Conservation (phyloP, 2,797 vertebrate species). For the Selene dorsalis region DNA sequence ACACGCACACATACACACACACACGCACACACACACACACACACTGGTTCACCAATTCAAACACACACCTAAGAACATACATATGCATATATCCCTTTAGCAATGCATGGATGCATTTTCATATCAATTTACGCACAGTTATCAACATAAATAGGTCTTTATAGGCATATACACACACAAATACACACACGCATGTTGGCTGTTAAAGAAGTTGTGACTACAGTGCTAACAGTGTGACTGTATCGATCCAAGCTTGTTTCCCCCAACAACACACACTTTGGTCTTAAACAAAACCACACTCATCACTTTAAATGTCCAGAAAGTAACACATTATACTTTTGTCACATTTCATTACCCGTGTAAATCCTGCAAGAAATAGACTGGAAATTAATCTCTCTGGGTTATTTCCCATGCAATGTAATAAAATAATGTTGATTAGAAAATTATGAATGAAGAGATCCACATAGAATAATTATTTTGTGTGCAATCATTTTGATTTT, state of each 20-base stretch:
- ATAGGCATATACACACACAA: slow-evolving; percentile 1
- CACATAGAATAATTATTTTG: not conserved
- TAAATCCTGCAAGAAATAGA: slow-evolving; percentile 1
- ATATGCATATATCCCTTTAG: slow-evolving; percentile 34
- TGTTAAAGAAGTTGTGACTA: slow-evolving; percentile 62
- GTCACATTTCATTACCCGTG: slow-evolving; percentile 1
- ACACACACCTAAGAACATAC: slow-evolving; percentile 29
- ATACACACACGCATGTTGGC: not conserved
- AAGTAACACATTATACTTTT: slow-evolving; percentile 21
- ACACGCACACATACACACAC: slow-evolving; percentile 21
- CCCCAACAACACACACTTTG: slow-evolving; percentile 48
- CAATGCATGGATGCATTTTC: slow-evolving; percentile 38
- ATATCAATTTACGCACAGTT: slow-evolving; percentile 46
- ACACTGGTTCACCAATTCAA: slow-evolving; percentile 18
- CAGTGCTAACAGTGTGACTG: slow-evolving; percentile 50
- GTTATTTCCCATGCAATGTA: not conserved
- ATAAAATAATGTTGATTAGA: not conserved
- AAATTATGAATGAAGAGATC: not conserved
- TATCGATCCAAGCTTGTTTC: slow-evolving; percentile 61
- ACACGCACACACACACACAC: slow-evolving; percentile 16
- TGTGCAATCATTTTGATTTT: not conserved
- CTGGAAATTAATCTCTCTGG: not conserved
- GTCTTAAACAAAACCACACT: slow-evolving; percentile 45
- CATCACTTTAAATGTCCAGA: slow-evolving; percentile 52
- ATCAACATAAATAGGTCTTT: slow-evolving; percentile 48